Evolutionary conservation across 2,113 vertebrate species (phyloP), one percentile per base, ranked within the genome.

Genomic region (Sylvia atricapilla): DNA sequence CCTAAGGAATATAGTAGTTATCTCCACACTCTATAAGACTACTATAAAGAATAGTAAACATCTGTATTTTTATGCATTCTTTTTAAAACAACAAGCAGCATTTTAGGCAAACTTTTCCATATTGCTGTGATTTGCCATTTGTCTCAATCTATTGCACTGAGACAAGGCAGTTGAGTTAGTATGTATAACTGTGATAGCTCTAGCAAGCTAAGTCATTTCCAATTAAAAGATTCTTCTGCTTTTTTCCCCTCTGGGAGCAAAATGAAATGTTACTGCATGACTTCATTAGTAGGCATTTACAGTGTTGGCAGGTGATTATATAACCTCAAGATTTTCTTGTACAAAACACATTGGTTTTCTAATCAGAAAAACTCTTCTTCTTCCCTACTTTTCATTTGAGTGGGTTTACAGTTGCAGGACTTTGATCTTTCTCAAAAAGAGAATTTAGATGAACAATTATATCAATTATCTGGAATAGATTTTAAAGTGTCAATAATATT

Each of bases 281-380:
- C 81, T 95, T 97, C 77, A 85, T 90, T 94, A 92, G 91, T 30
- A 92, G 86, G 81, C 91, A 91, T 95, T 89, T 97, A 82, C 73
- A 94, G 46, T 91, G 87, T 91, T 95, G 89, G 77, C 93, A 95
- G 93, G 53, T 93, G 87, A 83, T 97, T 97, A 96, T 73, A 56
- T 96, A 95, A 95, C 74, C 31, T 81, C 44, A 72, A 58, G n/a
- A 86, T 91, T 92, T 90, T 93, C 53, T 82, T 60, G 20, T 70
- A 68, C 56, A 46, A 78, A 91, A 78, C 60, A 14, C 77, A 84
- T 64, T 81, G 41, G 20, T 82, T 92, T 92, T 89, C 46, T 31
- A 89, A 35, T 82, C 73, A 87, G 68, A 94, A 58, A 28, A 87
- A 72, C 31, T 91, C 37, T 85, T 83, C 30, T 85, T 68, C 43